Evolutionary conservation across 2,113 vertebrate genomes (phyloP).

Genomic region (Solenodon paradoxus): DNA sequence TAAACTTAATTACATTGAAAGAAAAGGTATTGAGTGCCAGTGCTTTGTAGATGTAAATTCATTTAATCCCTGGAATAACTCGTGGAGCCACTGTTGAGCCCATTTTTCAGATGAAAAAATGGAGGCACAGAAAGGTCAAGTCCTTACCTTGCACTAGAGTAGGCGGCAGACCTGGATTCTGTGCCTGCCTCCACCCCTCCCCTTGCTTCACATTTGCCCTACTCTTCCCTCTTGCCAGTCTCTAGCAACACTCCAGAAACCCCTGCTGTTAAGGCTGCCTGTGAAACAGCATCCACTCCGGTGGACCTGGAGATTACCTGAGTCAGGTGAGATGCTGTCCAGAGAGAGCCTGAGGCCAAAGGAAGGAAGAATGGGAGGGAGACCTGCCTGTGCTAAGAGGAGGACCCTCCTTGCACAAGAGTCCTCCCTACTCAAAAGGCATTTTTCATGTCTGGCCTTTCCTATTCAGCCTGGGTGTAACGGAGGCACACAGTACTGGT

Average conservation of each 20-base stretch:
- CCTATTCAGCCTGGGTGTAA: background rate
- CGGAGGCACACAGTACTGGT: background rate
- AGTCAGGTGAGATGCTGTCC: background rate
- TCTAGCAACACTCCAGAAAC: background rate
- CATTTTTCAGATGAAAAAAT: background rate
- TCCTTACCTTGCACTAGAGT: no score
- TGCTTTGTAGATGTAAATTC: background rate
- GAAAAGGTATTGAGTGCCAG: background rate
- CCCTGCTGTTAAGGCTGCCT: background rate
- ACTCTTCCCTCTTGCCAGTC: background rate
- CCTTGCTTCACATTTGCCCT: fast-evolving
- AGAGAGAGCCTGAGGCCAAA: background rate
- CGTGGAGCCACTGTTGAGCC: background rate
- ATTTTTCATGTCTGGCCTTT: background rate
- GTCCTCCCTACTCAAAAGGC: background rate
- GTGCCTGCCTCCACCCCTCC: fast-evolving
- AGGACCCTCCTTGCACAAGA: background rate
- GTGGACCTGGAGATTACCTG: background rate
- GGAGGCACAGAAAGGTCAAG: background rate
- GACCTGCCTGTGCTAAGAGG: background rate
- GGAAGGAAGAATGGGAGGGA: background rate
- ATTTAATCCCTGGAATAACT: background rate
- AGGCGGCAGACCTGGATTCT: background rate
- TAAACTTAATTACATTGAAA: no score
- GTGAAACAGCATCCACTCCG: background rate